Percentiles rank a stretch among this genome's conserved stretches.
These are phyloP conservation scores for Cavia porcellus DNA, from an alignment of 2,113 vertebrate genomes.

Conservation along the genomic window DNA sequence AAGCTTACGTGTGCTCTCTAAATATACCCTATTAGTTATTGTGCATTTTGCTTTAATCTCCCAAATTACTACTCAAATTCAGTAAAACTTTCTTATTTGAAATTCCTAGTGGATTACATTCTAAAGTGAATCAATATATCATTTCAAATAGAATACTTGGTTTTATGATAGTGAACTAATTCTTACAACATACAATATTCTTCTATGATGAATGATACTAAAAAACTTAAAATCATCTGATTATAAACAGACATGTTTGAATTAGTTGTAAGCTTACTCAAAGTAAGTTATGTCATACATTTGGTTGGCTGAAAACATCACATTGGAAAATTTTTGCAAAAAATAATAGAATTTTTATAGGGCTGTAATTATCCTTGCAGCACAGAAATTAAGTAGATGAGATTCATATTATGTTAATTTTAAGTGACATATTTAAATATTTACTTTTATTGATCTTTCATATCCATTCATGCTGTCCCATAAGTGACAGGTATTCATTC, in stretches of 20 bases:
- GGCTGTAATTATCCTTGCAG: not conserved
- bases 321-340: not conserved
- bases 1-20: not conserved
- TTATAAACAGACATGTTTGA: not conserved
- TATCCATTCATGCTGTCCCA: slow-evolving; percentile 51
- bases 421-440: slow-evolving; percentile 53
- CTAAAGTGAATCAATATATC: not conserved
- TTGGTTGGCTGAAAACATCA: slow-evolving; percentile 51
- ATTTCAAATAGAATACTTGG: slow-evolving; percentile 1
- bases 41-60: not conserved
- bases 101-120: not conserved
- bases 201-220: not conserved
- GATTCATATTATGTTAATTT: slow-evolving; percentile 55
- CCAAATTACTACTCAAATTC: not conserved
- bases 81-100: slow-evolving; percentile 5
- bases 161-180: not conserved
- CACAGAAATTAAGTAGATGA: not conserved
- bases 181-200: not conserved
- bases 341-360: not conserved
- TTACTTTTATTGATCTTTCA: slow-evolving; percentile 64
- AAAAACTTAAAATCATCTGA: not conserved
- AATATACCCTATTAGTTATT: not conserved
- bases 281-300: slow-evolving; percentile 12
- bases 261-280: not conserved
- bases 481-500: slow-evolving; percentile 59